Conservation (phyloP, 2,888 invertebrate genomes). For the Oligia fasciuncula region DNA sequence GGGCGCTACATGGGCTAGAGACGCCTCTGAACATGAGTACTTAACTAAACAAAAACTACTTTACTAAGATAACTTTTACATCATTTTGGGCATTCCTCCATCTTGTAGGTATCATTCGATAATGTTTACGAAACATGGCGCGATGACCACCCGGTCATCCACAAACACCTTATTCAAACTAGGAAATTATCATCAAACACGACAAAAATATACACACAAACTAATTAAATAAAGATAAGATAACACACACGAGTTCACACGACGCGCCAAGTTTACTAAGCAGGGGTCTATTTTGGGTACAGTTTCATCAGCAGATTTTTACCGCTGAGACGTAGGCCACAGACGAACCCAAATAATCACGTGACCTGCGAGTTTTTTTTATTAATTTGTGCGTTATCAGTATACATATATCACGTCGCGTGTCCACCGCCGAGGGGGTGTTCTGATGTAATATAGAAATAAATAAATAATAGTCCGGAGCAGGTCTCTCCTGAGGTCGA, state of each 20-base stretch:
- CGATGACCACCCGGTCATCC: not conserved
- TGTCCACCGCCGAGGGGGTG: constrained; percentile 21
- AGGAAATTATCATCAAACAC: not conserved
- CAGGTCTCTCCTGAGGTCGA: constrained; percentile 13
- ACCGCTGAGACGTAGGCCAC: not conserved
- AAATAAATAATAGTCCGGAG: constrained; percentile 20
- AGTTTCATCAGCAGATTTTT: constrained; percentile 40
- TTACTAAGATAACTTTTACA: not conserved
- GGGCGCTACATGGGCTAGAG: too few species aligned
- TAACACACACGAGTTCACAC: constrained; percentile 33
- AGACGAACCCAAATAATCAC: constrained; percentile 35
- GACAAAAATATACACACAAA: constrained; percentile 17
- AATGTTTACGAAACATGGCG: constrained; percentile 21
- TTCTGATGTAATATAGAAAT: constrained; percentile 46
- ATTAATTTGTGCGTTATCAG: constrained; percentile 28
- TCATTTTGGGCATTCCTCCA: constrained; percentile 1
- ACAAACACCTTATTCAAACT: constrained; percentile 15
- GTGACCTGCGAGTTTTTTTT: constrained; percentile 19
- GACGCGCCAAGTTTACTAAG: constrained; percentile 32
- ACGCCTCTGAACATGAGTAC: constrained; percentile 1
- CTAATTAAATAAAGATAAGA: constrained; percentile 45
- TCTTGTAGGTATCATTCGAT: constrained; percentile 4
- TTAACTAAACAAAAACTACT: not conserved
- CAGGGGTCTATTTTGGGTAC: constrained; percentile 43
- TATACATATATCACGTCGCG: constrained; percentile 14